Conservation (phyloP, 2,888 invertebrate genomes). For the Sisyra nigra region DNA sequence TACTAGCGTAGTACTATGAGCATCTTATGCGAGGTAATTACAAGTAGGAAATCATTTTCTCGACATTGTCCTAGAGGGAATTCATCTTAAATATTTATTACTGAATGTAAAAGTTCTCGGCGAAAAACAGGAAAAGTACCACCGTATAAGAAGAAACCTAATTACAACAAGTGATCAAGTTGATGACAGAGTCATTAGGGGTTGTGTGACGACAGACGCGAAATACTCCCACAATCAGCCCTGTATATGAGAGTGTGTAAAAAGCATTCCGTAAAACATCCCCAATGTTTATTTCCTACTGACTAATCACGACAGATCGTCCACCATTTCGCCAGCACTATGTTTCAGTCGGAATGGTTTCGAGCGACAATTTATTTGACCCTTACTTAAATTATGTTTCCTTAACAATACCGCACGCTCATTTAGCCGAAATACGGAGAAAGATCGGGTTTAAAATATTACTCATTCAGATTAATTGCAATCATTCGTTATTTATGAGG, state of each 20-base stretch:
- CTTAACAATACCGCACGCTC: too few species aligned
- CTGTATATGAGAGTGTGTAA: not conserved
- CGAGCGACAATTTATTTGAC: constrained; percentile 1
- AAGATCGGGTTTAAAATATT: too few species aligned
- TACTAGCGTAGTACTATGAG: not conserved
- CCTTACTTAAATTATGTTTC: too few species aligned
- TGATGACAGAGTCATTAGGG: constrained; percentile 3
- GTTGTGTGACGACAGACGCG: not conserved
- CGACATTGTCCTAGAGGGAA: not conserved
- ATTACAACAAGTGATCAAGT: constrained; percentile 2
- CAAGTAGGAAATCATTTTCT: not conserved
- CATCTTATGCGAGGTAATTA: too few species aligned
- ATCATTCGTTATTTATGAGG: too few species aligned
- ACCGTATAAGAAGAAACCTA: not conserved
- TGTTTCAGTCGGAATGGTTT: not conserved
- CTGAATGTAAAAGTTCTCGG: too few species aligned
- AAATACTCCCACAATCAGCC: not conserved
- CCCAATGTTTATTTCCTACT: not conserved
- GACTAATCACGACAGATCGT: constrained; percentile 3
- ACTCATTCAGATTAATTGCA: too few species aligned
- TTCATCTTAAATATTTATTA: too few species aligned
- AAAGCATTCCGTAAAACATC: not conserved
- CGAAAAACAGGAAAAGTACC: not conserved
- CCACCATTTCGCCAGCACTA: not conserved
- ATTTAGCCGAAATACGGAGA: too few species aligned